Percentiles rank a stretch among this genome's conserved stretches.
These are phyloP conservation scores for Drosophila putrida DNA, from an alignment of 2,888 invertebrate species.

Conservation along the genomic window DNA sequence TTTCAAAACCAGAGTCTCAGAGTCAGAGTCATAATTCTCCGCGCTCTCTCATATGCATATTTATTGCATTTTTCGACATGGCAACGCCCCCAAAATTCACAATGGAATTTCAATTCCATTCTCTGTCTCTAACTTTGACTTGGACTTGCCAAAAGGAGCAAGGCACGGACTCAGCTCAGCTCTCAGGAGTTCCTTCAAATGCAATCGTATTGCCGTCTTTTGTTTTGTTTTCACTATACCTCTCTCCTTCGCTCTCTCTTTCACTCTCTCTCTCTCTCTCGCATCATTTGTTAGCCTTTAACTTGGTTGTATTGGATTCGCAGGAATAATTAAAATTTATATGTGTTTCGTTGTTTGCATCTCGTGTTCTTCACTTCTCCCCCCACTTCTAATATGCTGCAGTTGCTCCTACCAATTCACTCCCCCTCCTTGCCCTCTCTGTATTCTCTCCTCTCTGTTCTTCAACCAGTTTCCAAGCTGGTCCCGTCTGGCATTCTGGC, in stretches of 20 bases:
- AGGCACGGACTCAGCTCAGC: background rate
- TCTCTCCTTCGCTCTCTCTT: background rate
- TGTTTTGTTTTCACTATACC: conserved; percentile 35
- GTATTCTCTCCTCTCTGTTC: background rate
- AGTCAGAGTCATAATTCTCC: conserved; percentile 54
- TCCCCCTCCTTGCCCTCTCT: background rate
- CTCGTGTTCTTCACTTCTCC: conserved; percentile 28
- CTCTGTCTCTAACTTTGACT: conserved; percentile 54
- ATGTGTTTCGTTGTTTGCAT: conserved; percentile 58
- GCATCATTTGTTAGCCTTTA: conserved; percentile 15
- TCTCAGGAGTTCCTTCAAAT: conserved; percentile 42
- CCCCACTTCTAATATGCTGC: conserved; percentile 49
- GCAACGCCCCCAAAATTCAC: conserved; percentile 83
- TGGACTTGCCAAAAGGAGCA: conserved; percentile 26
- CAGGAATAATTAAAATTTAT: conserved; percentile 81
- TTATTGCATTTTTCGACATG: conserved; percentile 84
- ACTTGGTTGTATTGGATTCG: conserved; percentile 50
- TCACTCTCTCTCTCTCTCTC: background rate
- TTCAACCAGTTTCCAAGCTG: background rate
- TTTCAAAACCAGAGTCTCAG: conserved; percentile 31
- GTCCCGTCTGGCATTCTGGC: conserved; percentile 34
- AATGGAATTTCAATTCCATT: conserved; percentile 85
- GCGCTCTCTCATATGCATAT: conserved; percentile 83
- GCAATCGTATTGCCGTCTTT: conserved; percentile 68
- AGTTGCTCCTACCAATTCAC: conserved; percentile 16